Conservation (phyloP, 2,797 vertebrate species). For the Hypotaenidia okinawae region DNA sequence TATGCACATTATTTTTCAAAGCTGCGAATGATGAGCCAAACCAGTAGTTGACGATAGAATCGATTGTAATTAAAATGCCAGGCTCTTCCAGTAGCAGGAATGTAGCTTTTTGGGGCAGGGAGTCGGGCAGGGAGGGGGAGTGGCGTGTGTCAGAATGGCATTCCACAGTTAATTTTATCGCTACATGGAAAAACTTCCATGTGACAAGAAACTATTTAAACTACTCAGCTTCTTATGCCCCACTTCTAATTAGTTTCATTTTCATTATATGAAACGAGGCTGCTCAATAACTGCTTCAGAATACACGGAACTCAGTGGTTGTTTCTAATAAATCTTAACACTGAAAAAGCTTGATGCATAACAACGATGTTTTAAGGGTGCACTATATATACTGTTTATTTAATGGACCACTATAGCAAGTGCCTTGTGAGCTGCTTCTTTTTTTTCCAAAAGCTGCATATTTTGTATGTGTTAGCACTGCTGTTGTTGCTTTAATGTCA, state of each 20-base stretch:
- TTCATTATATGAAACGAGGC: not conserved
- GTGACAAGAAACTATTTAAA: not conserved
- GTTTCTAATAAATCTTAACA: not conserved
- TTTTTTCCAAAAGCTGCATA: not conserved
- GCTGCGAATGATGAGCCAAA: slow-evolving; percentile 53
- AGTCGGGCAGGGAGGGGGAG: not conserved
- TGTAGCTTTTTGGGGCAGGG: slow-evolving; percentile 56
- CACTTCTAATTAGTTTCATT: slow-evolving; percentile 21
- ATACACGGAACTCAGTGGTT: not conserved
- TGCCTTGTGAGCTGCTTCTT: slow-evolving; percentile 65
- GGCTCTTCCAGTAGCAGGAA: slow-evolving; percentile 56
- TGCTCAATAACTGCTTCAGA: slow-evolving; percentile 25
- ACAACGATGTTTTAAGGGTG: not conserved
- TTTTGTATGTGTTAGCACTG: not conserved
- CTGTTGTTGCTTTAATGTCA: slow-evolving; percentile 20
- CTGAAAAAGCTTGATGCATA: slow-evolving; percentile 24
- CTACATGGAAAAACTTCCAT: not conserved
- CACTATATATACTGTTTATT: not conserved
- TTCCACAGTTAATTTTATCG: not conserved
- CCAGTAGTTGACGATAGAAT: slow-evolving; percentile 40
- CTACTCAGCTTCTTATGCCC: not conserved
- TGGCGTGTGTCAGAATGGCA: not conserved
- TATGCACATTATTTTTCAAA: slow-evolving; percentile 57
- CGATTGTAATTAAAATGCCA: slow-evolving; percentile 9
- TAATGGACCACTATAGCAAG: slow-evolving; percentile 59